Evolutionary conservation across 2,797 vertebrate genomes (phyloP), one percentile per base, ranked within the genome.

Genomic region (Microchirus variegatus): DNA sequence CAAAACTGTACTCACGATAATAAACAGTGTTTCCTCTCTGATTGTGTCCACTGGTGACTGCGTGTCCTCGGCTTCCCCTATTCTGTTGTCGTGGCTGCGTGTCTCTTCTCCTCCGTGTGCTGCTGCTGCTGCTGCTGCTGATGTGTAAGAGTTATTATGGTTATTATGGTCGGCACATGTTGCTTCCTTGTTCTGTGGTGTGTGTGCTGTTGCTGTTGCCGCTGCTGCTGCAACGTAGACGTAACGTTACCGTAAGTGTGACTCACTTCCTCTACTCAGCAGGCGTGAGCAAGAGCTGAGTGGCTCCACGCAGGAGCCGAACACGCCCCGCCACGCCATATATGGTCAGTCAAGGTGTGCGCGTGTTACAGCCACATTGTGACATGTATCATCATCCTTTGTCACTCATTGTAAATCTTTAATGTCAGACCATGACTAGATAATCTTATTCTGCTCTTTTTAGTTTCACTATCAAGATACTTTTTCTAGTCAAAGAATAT

Each of bases 191-290:
- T 90, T 90, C 77, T 76, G n/a, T n/a, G n/a, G n/a, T 53, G 1
- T 49, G 12, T 37, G 31, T 6, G 31, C 31, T 31, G 31, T 8
- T 35, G 9, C 47, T 5, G 5, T 13, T 63, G n/a, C n/a, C n/a
- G n/a, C 41, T 43, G 55, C 63, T 41, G 71, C 69, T 64, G 81
- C 63, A 73, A 59, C 54, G 3, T 19, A 26, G 47, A 77, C 80
- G 80, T 75, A 85, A 81, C 79, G 44, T 92, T 93, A 82, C 89
- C 79, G 87, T 89, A 83, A 91, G 65, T 1, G 77, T 94, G 92
- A 94, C 87, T 93, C 92, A 93, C 90, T 94, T 93, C 91, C 92
- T 81, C 11, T 48, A 52, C 70, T 69, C 70, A 18, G 13, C 18
- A 16, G 10, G 8, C 16, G 54, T 71, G 73, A 80, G 59, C 75